phyloP scores from a whole-genome alignment of 53 echinoderm and acorn worm genomes.

The Henricia sp. region DNA sequence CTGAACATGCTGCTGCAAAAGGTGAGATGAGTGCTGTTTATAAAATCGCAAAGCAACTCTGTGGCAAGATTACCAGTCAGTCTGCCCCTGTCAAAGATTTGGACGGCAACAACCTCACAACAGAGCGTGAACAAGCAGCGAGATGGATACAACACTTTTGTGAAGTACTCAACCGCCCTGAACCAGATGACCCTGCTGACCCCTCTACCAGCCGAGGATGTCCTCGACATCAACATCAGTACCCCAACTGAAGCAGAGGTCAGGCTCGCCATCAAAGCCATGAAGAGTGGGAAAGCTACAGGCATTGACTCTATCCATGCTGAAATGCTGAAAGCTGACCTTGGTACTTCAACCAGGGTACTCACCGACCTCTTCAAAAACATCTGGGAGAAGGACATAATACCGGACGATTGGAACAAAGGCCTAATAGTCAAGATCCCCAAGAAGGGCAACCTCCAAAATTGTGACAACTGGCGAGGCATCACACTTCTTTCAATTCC shows the following conservation, averaged over 20 bases:
- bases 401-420: conserved; percentile 46
- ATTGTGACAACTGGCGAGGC: conserved; percentile 39
- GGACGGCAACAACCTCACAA: not conserved
- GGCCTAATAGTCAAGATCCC: conserved; percentile 28
- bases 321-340: conserved; percentile 39
- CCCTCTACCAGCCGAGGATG: conserved; percentile 18
- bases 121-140: conserved; percentile 2
- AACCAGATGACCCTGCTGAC: conserved; percentile 28
- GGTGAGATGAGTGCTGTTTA: conserved; percentile 26
- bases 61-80: not conserved
- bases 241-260: conserved; percentile 23
- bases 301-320: conserved; percentile 48
- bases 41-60: not conserved
- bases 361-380: conserved; percentile 21
- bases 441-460: conserved; percentile 35
- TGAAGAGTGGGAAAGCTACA: conserved; percentile 25
- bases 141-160: conserved; percentile 21
- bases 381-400: conserved; percentile 23
- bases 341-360: not conserved
- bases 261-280: conserved; percentile 30
- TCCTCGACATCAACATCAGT: conserved; percentile 8
- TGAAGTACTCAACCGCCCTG: conserved; percentile 15
- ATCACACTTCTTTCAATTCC: conserved; percentile 39
- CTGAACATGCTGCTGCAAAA: conserved; percentile 25
- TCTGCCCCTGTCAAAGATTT: conserved; percentile 6